Percentiles rank a stretch among this genome's conserved stretches.
phyloP scores from a whole-genome alignment of 1,140 invertebrate genomes.

The Nilaparvata lugens region DNA sequence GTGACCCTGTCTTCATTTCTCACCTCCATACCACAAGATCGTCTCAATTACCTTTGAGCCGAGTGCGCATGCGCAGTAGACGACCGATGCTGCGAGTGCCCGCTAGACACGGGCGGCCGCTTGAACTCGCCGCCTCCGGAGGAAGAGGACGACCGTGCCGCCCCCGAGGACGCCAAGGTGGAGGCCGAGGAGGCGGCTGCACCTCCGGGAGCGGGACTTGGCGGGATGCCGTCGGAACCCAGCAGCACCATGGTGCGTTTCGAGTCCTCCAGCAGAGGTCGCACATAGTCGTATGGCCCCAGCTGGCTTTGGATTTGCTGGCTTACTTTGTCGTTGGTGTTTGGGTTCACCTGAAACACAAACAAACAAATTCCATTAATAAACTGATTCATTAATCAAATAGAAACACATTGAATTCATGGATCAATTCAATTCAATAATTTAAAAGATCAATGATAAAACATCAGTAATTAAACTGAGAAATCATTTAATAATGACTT shows the following conservation, averaged over 20 bases:
- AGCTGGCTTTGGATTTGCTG: slow-evolving; percentile 64
- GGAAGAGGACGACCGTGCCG: slow-evolving; percentile 20
- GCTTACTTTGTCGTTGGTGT: slow-evolving; percentile 58
- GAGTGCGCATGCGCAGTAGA: no score
- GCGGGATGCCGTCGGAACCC: slow-evolving; percentile 54
- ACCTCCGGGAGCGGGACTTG: slow-evolving; percentile 41
- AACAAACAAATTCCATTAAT: slow-evolving; percentile 2
- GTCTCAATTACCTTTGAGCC: no score
- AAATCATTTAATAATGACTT: no score
- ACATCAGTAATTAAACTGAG: no score
- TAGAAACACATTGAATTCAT: background rate
- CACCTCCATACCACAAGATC: no score
- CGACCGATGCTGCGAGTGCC: background rate
- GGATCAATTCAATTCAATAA: no score
- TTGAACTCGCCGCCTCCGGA: slow-evolving; percentile 42
- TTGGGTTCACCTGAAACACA: slow-evolving; percentile 50
- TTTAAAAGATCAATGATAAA: no score
- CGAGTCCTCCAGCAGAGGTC: slow-evolving; percentile 53
- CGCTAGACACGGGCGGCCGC: slow-evolving; percentile 35
- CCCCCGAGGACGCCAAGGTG: slow-evolving; percentile 13
- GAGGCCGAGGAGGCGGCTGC: slow-evolving; percentile 30
- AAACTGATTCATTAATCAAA: background rate
- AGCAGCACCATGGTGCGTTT: slow-evolving; percentile 56
- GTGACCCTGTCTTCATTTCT: no score
- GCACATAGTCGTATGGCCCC: slow-evolving; percentile 58